These are phyloP conservation scores for Danio albolineatus DNA, from an alignment of 2,797 vertebrate species.

Conservation along the genomic window DNA sequence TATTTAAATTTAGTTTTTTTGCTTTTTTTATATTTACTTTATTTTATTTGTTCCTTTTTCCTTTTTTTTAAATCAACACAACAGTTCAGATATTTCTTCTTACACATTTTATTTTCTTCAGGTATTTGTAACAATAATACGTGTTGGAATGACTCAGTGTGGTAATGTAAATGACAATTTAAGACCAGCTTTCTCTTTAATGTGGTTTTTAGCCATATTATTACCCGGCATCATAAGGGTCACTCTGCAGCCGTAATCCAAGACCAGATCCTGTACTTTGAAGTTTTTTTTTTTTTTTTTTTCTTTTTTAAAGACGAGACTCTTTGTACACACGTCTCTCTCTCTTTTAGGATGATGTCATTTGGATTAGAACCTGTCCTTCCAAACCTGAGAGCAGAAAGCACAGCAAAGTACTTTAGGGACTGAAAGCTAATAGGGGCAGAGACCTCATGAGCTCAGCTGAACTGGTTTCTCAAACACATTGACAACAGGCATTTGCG, in stretches of 20 bases:
- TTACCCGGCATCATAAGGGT: neutral
- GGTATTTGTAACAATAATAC: neutral
- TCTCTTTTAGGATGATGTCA: conserved; percentile 39
- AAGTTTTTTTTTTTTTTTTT: conserved; percentile 21
- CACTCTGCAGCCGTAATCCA: conserved; percentile 16
- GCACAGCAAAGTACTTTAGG: conserved; percentile 6
- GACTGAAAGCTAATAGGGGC: conserved; percentile 31
- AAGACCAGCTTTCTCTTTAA: neutral
- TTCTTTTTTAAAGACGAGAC: neutral
- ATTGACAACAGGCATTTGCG: conserved; percentile 37
- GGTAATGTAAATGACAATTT: neutral
- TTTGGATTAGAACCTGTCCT: conserved; percentile 40
- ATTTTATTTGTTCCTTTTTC: too few relatives aligned
- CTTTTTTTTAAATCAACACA: too few relatives aligned
- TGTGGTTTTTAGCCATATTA: neutral
- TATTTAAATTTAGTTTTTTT: too few relatives aligned
- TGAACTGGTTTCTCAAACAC: conserved; percentile 42
- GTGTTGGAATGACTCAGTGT: neutral
- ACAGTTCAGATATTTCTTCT: neutral
- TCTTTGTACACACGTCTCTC: neutral
- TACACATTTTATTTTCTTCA: neutral
- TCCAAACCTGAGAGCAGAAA: conserved; percentile 40
- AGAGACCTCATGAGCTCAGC: conserved; percentile 43
- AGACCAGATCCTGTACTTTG: conserved; percentile 15
- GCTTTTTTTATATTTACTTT: too few relatives aligned